Conservation (phyloP, 2,797 vertebrate species). For the Brachymystax lenok region DNA sequence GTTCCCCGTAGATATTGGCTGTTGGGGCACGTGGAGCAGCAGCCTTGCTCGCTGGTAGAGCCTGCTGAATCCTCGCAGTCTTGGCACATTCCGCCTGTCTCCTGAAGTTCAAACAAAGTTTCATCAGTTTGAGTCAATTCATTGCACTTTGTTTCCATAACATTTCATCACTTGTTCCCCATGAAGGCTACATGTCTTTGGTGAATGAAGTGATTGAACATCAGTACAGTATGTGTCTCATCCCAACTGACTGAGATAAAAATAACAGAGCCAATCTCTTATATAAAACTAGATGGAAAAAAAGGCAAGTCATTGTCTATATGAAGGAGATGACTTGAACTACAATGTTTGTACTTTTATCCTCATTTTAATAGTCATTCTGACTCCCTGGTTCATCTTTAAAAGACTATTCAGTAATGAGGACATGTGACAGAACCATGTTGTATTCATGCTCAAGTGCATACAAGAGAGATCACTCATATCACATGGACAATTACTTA, state of each 20-base stretch:
- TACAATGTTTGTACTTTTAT: not conserved
- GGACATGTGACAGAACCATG: conserved; percentile 28
- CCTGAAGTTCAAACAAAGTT: not conserved
- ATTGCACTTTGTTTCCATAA: not conserved
- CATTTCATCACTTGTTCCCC: not conserved
- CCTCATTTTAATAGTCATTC: conserved; percentile 8
- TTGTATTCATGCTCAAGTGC: conserved; percentile 17
- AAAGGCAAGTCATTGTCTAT: too few relatives aligned
- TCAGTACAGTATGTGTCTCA: not conserved
- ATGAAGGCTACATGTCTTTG: not conserved
- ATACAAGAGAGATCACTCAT: conserved; percentile 13
- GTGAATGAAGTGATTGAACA: not conserved
- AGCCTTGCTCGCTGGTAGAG: conserved; percentile 85
- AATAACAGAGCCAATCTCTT: not conserved
- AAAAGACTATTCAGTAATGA: conserved; percentile 37
- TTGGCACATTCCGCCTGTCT: conserved; percentile 83
- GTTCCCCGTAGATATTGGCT: conserved; percentile 93
- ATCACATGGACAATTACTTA: conserved; percentile 81
- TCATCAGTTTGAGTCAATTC: not conserved
- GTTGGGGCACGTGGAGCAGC: conserved; percentile 66
- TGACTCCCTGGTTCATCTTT: conserved; percentile 30
- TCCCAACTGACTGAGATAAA: not conserved
- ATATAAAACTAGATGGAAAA: not conserved
- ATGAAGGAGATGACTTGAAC: conserved; percentile 12
- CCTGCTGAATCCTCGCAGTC: conserved; percentile 94